These are phyloP conservation scores for Eurytoma adleriae DNA, from an alignment of 2,888 invertebrate species.

Conservation along the genomic window DNA sequence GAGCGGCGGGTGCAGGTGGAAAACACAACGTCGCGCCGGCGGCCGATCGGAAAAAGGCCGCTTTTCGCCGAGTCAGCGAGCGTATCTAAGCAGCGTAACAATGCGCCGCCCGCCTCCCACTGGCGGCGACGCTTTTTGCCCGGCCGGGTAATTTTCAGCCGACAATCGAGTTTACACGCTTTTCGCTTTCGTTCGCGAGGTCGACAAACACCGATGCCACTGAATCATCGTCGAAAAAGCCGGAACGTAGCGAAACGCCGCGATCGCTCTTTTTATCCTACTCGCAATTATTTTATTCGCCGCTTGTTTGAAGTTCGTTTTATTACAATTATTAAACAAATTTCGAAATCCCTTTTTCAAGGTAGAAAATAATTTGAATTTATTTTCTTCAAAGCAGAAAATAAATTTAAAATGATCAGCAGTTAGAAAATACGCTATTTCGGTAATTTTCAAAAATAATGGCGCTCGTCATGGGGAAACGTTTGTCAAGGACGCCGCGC, in stretches of 20 bases:
- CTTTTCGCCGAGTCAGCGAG: conserved; percentile 39
- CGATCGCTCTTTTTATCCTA: not conserved
- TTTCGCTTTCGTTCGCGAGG: conserved; percentile 33
- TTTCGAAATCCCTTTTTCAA: too few species aligned
- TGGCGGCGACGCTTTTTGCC: conserved; percentile 4
- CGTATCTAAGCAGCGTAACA: conserved; percentile 27
- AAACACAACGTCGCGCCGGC: conserved; percentile 1
- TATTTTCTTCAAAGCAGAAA: too few species aligned
- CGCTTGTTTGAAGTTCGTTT: too few species aligned
- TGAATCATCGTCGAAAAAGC: not conserved
- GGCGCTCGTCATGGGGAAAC: too few species aligned
- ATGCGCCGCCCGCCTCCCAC: not conserved
- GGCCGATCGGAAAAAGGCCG: conserved; percentile 1
- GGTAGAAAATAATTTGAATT: too few species aligned
- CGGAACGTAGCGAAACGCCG: not conserved
- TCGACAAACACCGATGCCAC: conserved; percentile 24
- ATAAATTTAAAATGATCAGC: too few species aligned
- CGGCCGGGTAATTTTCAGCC: conserved; percentile 9
- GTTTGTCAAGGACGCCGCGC: not conserved
- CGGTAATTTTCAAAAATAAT: too few species aligned
- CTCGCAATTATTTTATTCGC: too few species aligned
- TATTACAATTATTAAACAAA: too few species aligned
- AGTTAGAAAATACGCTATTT: too few species aligned
- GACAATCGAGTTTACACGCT: conserved; percentile 43
- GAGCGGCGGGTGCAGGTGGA: conserved; percentile 15